Evolutionary conservation across 2,888 invertebrate species (phyloP).

Genomic region (Neoaliturus tenellus): DNA sequence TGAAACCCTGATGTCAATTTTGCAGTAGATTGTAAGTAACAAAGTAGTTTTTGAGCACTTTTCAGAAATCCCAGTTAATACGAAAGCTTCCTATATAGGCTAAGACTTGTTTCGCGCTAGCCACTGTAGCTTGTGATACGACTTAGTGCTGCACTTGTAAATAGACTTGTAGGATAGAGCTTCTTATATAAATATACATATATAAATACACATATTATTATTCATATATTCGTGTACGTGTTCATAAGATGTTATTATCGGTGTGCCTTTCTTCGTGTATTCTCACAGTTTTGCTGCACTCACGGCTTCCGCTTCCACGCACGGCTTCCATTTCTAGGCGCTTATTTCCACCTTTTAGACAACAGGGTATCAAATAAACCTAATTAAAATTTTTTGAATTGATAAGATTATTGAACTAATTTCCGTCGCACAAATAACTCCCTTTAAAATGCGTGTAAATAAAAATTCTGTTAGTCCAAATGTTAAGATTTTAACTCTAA

Average conservation of each 20-base stretch:
- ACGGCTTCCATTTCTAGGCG: background rate
- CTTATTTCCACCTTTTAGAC: slow-evolving; percentile 1
- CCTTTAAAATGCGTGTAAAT: slow-evolving; percentile 4
- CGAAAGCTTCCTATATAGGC: slow-evolving; percentile 5
- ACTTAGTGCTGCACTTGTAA: slow-evolving; percentile 22
- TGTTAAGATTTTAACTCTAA: background rate
- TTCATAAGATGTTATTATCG: slow-evolving; percentile 60
- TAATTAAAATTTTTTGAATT: background rate
- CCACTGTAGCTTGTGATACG: slow-evolving; percentile 32
- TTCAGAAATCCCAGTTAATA: background rate
- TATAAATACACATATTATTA: slow-evolving; percentile 20
- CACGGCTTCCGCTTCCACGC: background rate
- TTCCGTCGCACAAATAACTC: slow-evolving; percentile 39
- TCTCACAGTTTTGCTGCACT: background rate
- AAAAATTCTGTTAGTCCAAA: background rate
- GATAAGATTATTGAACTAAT: background rate
- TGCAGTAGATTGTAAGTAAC: slow-evolving; percentile 28
- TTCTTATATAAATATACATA: slow-evolving; percentile 2
- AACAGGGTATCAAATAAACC: slow-evolving; percentile 34
- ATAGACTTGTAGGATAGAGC: slow-evolving; percentile 26
- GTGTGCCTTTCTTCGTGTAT: slow-evolving; percentile 61
- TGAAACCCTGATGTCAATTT: slow-evolving; percentile 48
- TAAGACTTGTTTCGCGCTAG: slow-evolving; percentile 35
- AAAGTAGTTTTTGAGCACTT: slow-evolving; percentile 46
- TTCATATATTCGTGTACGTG: slow-evolving; percentile 50